Evolutionary conservation across 2,113 vertebrate genomes (phyloP).

Genomic region (Apus apus): DNA sequence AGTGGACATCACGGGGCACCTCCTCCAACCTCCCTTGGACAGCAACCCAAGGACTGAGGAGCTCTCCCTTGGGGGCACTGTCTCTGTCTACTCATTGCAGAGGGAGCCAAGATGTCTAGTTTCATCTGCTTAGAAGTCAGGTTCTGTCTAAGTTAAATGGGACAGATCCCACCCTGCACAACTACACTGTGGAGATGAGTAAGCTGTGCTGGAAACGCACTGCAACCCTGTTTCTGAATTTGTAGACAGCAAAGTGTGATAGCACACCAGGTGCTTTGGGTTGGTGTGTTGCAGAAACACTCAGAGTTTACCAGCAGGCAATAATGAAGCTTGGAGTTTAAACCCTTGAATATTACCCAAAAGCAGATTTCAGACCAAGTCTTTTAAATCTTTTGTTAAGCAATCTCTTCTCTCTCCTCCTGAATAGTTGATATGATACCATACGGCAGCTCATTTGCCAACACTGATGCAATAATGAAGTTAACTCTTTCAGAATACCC

Average conservation of each 20-base stretch:
- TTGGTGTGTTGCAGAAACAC: not conserved
- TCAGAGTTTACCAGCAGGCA: not conserved
- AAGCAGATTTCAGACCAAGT: not conserved
- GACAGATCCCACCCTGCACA: not conserved
- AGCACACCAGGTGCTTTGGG: not conserved
- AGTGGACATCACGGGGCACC: not conserved
- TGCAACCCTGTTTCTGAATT: not conserved
- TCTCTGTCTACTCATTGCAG: not conserved
- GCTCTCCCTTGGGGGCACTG: not conserved
- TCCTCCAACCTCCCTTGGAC: not conserved
- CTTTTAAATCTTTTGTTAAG: not conserved
- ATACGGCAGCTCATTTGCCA: not conserved
- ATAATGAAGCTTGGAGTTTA: not conserved
- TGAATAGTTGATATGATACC: too few relatives aligned
- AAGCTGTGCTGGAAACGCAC: fast-evolving
- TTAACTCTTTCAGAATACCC: not conserved
- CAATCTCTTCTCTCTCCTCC: too few relatives aligned
- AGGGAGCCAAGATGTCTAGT: not conserved
- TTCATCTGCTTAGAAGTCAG: not conserved
- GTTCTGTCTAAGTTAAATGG: not conserved
- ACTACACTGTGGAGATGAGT: fast-evolving
- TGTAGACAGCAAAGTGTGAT: not conserved
- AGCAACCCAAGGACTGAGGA: fast-evolving
- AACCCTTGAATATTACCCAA: not conserved
- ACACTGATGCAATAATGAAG: not conserved